Percentiles rank a stretch among this genome's conserved stretches.
Evolutionary conservation across 1,140 invertebrate species (phyloP).

Genomic region (Prorops nasuta): DNA sequence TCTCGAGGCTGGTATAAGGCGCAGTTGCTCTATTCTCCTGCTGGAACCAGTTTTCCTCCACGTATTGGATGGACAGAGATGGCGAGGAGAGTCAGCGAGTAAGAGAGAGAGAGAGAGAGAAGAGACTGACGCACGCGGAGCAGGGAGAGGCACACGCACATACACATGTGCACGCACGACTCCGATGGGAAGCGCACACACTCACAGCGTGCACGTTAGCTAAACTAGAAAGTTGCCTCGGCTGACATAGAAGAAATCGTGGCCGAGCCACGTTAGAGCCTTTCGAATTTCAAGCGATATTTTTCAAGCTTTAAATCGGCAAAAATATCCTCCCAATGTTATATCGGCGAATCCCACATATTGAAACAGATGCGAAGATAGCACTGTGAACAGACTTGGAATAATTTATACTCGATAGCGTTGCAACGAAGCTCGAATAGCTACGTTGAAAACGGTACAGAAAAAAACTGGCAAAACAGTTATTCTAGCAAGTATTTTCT

Average conservation of each 20-base stretch:
- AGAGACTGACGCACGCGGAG: constrained; percentile 4
- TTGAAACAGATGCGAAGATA: too few relatives aligned
- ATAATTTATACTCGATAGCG: too few relatives aligned
- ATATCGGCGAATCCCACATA: too few relatives aligned
- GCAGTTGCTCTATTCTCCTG: constrained; percentile 53
- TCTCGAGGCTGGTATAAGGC: constrained; percentile 34
- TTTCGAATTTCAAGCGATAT: constrained; percentile 53
- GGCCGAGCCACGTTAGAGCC: constrained; percentile 39
- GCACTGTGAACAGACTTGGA: too few relatives aligned
- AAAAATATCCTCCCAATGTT: neutral
- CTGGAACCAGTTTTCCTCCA: constrained; percentile 56
- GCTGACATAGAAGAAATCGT: constrained; percentile 45
- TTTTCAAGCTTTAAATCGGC: too few relatives aligned
- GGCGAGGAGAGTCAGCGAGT: constrained; percentile 9
- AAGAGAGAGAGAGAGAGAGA: constrained; percentile 16
- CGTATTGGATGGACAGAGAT: constrained; percentile 18
- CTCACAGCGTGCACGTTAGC: constrained; percentile 39
- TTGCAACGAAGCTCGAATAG: too few relatives aligned
- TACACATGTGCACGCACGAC: constrained; percentile 11
- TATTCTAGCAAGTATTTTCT: too few relatives aligned
- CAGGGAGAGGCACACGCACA: constrained; percentile 2
- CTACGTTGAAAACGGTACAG: too few relatives aligned
- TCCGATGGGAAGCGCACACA: constrained; percentile 15
- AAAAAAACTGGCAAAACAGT: too few relatives aligned
- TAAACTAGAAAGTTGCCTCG: constrained; percentile 57